Evolutionary conservation across 1,140 invertebrate species (phyloP).

Genomic region (Leptinotarsa texana): DNA sequence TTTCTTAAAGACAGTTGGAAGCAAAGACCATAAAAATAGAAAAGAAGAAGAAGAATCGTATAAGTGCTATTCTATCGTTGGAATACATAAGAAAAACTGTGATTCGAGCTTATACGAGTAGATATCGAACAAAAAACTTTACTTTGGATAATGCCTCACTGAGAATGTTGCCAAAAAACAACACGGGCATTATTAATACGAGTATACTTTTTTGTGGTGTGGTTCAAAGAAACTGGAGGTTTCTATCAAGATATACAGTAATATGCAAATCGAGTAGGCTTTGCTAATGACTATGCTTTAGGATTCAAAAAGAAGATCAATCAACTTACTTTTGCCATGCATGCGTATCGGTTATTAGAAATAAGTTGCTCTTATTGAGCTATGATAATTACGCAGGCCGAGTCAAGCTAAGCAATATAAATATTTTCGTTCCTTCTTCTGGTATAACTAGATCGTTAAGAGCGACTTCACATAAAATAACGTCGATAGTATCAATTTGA

Average conservation of each 20-base stretch:
- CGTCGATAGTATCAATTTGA: not conserved
- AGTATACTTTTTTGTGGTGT: not conserved
- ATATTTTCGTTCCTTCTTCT: slow-evolving; percentile 4
- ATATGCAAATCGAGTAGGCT: not conserved
- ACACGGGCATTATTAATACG: not conserved
- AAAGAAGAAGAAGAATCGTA: too few relatives aligned
- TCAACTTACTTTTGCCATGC: not conserved
- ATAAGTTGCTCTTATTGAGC: slow-evolving; percentile 1
- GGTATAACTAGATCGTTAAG: not conserved
- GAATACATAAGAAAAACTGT: too few relatives aligned
- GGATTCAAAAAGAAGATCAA: slow-evolving; percentile 3
- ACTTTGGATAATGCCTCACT: too few relatives aligned
- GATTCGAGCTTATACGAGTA: too few relatives aligned
- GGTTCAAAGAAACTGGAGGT: not conserved
- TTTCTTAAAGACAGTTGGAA: too few relatives aligned
- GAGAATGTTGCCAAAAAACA: too few relatives aligned
- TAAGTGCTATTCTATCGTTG: too few relatives aligned
- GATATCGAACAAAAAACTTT: too few relatives aligned
- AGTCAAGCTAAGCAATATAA: not conserved
- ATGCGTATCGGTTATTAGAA: not conserved
- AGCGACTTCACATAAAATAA: not conserved
- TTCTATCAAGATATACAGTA: slow-evolving; percentile 6
- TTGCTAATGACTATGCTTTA: not conserved
- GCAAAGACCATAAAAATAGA: too few relatives aligned
- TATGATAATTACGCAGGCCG: slow-evolving; percentile 1